Conservation (phyloP, 2,797 vertebrate genomes). For the Pantherophis alleghaniensis region DNA sequence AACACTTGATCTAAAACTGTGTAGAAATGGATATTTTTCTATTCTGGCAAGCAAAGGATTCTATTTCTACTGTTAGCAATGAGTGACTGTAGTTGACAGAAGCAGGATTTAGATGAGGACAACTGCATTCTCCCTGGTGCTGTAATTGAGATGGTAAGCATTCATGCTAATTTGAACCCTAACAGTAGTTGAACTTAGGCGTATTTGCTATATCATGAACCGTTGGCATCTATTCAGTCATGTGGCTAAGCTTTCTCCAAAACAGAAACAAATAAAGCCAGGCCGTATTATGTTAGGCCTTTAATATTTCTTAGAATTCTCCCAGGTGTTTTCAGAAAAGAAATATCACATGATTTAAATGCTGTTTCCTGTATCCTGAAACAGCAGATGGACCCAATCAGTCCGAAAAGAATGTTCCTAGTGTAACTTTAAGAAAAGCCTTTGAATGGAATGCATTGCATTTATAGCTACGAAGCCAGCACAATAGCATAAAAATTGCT, state of each 20-base stretch:
- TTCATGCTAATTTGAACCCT: constrained; percentile 64
- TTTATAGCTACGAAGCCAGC: constrained; percentile 51
- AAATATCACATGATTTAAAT: not conserved
- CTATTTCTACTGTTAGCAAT: not conserved
- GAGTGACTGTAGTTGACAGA: constrained; percentile 56
- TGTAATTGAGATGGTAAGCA: constrained; percentile 64
- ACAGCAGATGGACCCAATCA: constrained; percentile 9
- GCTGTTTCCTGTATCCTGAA: constrained; percentile 15
- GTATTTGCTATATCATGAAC: constrained; percentile 58
- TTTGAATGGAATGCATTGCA: constrained; percentile 40
- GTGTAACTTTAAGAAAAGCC: constrained; percentile 32
- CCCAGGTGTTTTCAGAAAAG: constrained; percentile 56
- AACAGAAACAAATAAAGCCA: constrained; percentile 56
- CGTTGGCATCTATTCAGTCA: constrained; percentile 64
- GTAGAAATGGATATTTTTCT: not conserved
- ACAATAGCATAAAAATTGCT: constrained; percentile 70
- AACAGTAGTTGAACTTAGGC: constrained; percentile 59
- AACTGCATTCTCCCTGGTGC: constrained; percentile 50
- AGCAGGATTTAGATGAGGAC: constrained; percentile 66
- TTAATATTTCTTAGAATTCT: constrained; percentile 55
- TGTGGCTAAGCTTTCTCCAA: constrained; percentile 63
- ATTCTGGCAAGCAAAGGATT: not conserved
- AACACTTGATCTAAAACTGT: not conserved
- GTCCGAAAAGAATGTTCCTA: constrained; percentile 7
- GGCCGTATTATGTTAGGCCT: constrained; percentile 41